These are phyloP conservation scores for Falco punctatus DNA, from an alignment of 2,113 vertebrate genomes.

Conservation along the genomic window DNA sequence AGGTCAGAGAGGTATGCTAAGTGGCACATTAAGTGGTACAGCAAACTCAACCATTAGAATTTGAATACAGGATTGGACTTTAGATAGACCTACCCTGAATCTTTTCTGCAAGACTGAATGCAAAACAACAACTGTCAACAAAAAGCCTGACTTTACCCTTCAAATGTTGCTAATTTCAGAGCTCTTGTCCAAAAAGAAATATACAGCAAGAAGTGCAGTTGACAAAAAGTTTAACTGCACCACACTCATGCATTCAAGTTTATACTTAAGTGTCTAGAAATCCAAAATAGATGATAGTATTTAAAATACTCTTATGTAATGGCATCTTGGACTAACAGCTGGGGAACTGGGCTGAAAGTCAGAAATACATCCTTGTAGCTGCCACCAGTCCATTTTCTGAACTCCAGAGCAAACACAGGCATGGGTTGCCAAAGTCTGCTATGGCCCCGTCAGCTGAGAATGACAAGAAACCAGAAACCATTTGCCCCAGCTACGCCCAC, in stretches of 20 bases:
- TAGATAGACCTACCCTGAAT: not conserved
- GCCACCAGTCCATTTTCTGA: not conserved
- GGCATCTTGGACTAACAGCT: not conserved
- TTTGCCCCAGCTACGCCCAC: accelerated
- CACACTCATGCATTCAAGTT: not conserved
- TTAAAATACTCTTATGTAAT: not conserved
- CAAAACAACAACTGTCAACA: not conserved
- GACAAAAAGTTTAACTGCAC: not conserved
- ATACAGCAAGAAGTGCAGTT: not conserved
- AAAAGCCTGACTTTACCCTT: not conserved
- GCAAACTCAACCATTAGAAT: not conserved
- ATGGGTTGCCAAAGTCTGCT: not conserved
- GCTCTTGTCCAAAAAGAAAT: not conserved
- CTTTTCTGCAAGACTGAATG: not conserved
- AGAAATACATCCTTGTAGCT: not conserved
- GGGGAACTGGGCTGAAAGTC: not conserved
- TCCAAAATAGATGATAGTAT: not conserved
- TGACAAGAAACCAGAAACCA: not conserved
- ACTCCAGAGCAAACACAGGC: not conserved
- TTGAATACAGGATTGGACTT: not conserved
- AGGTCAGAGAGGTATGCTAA: not conserved
- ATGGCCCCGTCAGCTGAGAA: not conserved
- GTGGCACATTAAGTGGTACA: not conserved
- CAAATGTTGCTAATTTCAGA: not conserved
- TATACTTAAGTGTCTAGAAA: not conserved